A percentile compares a stretch with the other conserved stretches of the same genome.
Evolutionary conservation across 2,888 invertebrate species (phyloP).

Genomic region (Copidosoma aretas): DNA sequence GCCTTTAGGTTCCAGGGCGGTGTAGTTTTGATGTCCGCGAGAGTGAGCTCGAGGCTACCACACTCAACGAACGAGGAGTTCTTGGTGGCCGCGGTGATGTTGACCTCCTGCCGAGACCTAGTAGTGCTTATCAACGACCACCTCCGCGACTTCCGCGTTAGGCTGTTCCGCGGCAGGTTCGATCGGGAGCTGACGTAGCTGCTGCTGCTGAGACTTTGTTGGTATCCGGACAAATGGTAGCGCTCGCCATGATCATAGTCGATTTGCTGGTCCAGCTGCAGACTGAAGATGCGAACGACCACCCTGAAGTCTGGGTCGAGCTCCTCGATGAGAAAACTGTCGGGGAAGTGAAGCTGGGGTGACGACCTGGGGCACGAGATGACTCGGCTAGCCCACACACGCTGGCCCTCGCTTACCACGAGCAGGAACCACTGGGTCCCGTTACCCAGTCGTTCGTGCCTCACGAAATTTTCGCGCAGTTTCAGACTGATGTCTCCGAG

Average conservation of each 20-base stretch:
- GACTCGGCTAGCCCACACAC: constrained; percentile 53
- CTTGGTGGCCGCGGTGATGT: constrained; percentile 41
- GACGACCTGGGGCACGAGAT: constrained; percentile 46
- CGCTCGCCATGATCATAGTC: constrained; percentile 56
- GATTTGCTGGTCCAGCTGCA: constrained; percentile 53
- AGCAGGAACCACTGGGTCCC: constrained; percentile 59
- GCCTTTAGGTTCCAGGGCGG: constrained; percentile 51
- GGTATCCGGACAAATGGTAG: constrained; percentile 50
- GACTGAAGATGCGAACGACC: constrained; percentile 62
- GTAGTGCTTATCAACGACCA: too few relatives aligned
- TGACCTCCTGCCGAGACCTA: neutral
- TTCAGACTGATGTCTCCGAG: constrained; percentile 46
- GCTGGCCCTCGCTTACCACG: constrained; percentile 52
- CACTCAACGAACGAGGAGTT: constrained; percentile 49
- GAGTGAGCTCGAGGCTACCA: constrained; percentile 48
- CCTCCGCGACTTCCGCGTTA: too few relatives aligned
- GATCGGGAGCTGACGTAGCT: constrained; percentile 7
- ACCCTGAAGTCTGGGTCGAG: constrained; percentile 60
- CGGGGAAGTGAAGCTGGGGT: constrained; percentile 50
- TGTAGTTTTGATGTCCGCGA: constrained; percentile 50
- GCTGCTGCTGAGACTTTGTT: constrained; percentile 38
- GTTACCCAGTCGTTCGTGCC: constrained; percentile 37
- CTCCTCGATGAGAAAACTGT: constrained; percentile 54
- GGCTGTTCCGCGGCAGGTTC: neutral
- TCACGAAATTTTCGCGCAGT: constrained; percentile 41